A percentile compares a stretch with the other conserved stretches of the same genome.
phyloP scores from a whole-genome alignment of 2,797 vertebrate genomes.

The Hemitrygon akajei region DNA sequence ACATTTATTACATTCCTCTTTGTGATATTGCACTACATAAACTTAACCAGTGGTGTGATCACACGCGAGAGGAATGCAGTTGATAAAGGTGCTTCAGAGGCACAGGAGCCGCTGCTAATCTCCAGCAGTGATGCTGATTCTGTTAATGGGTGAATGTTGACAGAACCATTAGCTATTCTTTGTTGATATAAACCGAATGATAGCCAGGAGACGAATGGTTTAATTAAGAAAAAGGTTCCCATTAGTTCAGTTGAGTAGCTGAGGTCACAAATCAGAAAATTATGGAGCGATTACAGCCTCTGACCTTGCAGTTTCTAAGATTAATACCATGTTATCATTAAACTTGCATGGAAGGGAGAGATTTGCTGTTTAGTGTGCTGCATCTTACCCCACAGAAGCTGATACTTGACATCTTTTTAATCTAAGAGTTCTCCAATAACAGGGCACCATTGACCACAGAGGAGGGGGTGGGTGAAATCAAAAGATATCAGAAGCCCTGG shows the following conservation, averaged over 20 bases:
- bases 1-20: not conserved
- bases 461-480: too few relatives aligned
- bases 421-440: too few relatives aligned
- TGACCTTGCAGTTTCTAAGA: too few relatives aligned
- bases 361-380: too few relatives aligned
- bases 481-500: too few relatives aligned
- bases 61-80: not conserved
- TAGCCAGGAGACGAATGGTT: not conserved
- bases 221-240: not conserved
- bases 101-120: not conserved
- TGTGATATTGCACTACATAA: not conserved
- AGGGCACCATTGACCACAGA: too few relatives aligned
- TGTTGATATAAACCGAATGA: not conserved
- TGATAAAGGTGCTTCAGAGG: not conserved
- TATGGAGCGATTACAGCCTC: too few relatives aligned
- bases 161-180: not conserved
- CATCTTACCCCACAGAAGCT: too few relatives aligned
- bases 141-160: not conserved
- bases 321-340: too few relatives aligned
- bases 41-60: not conserved
- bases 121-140: not conserved
- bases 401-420: too few relatives aligned
- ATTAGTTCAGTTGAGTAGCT: not conserved
- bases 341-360: too few relatives aligned
- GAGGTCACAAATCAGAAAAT: not conserved